phyloP scores from a whole-genome alignment of 2,888 invertebrate species.

The Scaptomyza polygonia region DNA sequence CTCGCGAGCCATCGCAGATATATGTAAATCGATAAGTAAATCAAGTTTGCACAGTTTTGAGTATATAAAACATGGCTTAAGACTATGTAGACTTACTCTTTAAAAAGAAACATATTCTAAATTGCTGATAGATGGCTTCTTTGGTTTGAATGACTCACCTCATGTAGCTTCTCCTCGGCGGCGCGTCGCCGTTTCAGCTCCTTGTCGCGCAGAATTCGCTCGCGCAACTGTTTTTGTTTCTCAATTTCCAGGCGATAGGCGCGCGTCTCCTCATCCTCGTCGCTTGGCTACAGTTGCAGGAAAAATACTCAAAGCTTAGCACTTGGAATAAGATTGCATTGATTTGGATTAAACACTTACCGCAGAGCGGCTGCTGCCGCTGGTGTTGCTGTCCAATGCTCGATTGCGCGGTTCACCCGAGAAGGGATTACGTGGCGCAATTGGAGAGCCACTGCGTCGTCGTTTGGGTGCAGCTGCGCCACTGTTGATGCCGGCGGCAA shows the following conservation, averaged over 20 bases:
- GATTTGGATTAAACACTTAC: conserved; percentile 58
- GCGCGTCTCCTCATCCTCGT: conserved; percentile 85
- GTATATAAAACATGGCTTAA: no score
- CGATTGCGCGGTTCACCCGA: conserved; percentile 73
- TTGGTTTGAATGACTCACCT: conserved; percentile 69
- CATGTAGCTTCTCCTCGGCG: conserved; percentile 83
- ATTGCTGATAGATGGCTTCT: no score
- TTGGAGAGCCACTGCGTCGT: conserved; percentile 82
- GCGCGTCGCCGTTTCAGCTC: conserved; percentile 85
- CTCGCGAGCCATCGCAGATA: no score
- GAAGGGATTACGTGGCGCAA: conserved; percentile 55
- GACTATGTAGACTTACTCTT: no score
- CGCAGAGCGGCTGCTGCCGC: conserved; percentile 59
- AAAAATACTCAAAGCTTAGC: not conserved
- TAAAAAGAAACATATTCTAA: no score
- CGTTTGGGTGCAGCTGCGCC: conserved; percentile 70
- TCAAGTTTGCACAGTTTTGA: no score
- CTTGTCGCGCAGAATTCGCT: conserved; percentile 84
- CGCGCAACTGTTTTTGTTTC: conserved; percentile 85
- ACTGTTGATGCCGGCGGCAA: conserved; percentile 15
- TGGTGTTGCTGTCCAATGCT: conserved; percentile 64
- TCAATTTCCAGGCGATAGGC: conserved; percentile 85
- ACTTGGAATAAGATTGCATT: not conserved
- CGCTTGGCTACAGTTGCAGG: conserved; percentile 69
- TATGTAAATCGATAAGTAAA: no score